Base-by-base conservation (phyloP, 2,113 vertebrate genomes). In the Oncorhynchus masou region DNA sequence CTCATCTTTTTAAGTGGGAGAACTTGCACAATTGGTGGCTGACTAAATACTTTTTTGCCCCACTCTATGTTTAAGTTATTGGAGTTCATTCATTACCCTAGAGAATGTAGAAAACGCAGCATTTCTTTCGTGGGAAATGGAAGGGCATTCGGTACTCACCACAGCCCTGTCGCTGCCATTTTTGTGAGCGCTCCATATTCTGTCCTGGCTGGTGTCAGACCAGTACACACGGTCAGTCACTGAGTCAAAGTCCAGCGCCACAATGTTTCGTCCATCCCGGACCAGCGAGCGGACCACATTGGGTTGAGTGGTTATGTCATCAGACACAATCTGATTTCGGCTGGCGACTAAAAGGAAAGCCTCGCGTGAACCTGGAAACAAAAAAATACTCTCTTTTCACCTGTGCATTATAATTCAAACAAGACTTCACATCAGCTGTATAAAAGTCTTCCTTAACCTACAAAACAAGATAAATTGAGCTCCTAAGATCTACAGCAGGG, bases 181-280 rank as follows among this genome's bases (percentile, higher is more conserved):
- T 84, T 93, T 94, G 88, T 95, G 92, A 34, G 94, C 93, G 80
- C 96, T 98, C 97, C 97, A 99, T 79, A 98, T 97, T 91, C 95
- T 95, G 87, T 99, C 96, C 85, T 98, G 94, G 73, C 90, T 92
- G 12, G 92, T 94, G 83, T 99, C 98, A 11, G 97, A 97, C 98
- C 98, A 99, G 91, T 95, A 99, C 27, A 99, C 92, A 16, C 95
- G 95, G 78, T 94, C 92, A 1, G 92, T 94, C 59, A 90, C 13
- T 0, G 95, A 96, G 92, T 99, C 98, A 87, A 98, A 99, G 92
- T 99, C 97, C 81, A 99, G 68, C 29, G 97, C 97, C 54, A 98
- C 94, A 25, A 99, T 96, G 87, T 94, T 95, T 68, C 90, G 95
- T 20, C 97, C 97, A 74, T 97, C 94, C 68, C 94, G 92, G 68